Evolutionary conservation across 2,113 vertebrate genomes (phyloP).

Genomic region (Conger conger): DNA sequence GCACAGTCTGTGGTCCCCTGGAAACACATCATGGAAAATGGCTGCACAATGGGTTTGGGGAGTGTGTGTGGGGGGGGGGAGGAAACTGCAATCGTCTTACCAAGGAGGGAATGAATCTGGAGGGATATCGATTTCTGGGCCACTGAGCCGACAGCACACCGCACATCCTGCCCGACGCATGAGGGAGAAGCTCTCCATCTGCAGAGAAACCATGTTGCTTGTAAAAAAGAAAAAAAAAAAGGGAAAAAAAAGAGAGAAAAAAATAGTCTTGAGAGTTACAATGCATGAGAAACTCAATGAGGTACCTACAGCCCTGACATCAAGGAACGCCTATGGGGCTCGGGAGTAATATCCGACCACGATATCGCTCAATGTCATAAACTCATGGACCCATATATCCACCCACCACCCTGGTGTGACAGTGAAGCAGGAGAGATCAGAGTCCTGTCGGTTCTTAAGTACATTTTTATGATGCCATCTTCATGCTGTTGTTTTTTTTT

Average conservation of each 20-base stretch:
- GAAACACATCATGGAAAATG: not conserved
- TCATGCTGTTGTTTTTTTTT: not conserved
- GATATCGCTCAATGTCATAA: not conserved
- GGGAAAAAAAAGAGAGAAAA: not conserved
- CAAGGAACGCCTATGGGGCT: not conserved
- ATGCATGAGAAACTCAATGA: not conserved
- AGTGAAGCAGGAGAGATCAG: not conserved
- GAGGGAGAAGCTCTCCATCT: not conserved
- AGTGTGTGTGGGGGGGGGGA: not conserved
- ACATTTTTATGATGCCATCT: not conserved
- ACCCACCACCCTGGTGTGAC: not conserved
- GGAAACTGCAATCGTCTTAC: not conserved
- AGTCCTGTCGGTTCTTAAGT: not conserved
- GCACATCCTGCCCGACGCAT: not conserved
- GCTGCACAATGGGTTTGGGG: not conserved
- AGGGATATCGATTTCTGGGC: not conserved
- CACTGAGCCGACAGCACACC: not conserved
- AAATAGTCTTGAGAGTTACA: not conserved
- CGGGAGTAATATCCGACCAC: not conserved
- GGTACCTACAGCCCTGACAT: not conserved
- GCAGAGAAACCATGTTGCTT: not conserved
- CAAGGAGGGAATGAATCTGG: conserved; percentile 1
- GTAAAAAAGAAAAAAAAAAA: not conserved
- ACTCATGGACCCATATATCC: not conserved
- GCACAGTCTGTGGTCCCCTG: not conserved